A percentile compares a stretch with the other conserved stretches of the same genome.
phyloP scores from a whole-genome alignment of 2,113 vertebrate genomes.

The Tapirus terrestris region DNA sequence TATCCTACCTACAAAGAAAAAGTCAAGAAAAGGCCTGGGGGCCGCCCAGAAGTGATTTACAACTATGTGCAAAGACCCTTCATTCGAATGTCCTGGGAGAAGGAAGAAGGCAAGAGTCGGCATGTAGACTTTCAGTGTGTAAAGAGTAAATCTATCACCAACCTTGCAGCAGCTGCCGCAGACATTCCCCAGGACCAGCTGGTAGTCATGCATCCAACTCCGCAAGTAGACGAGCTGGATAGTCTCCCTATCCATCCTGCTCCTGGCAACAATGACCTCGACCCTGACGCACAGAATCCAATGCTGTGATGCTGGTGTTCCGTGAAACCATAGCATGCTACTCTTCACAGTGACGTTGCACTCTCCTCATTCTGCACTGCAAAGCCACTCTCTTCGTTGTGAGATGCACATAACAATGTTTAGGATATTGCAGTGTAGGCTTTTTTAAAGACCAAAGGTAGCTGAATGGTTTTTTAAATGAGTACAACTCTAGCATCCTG shows the following conservation, averaged over 20 bases:
- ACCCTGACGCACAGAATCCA: slow-evolving; percentile 93
- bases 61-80: slow-evolving; percentile 99
- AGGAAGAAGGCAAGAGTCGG: slow-evolving; percentile 98
- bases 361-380: slow-evolving; percentile 83
- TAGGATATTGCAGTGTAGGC: slow-evolving; percentile 84
- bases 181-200: slow-evolving; percentile 99
- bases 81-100: slow-evolving; percentile 99
- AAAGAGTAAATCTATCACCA: slow-evolving; percentile 99
- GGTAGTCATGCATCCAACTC: slow-evolving; percentile 96
- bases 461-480: slow-evolving; percentile 77
- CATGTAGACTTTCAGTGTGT: slow-evolving; percentile 99
- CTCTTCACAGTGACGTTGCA: slow-evolving; percentile 75
- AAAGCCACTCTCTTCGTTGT: slow-evolving; percentile 83
- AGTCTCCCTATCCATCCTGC: slow-evolving; percentile 93
- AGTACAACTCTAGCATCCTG: slow-evolving; percentile 70
- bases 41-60: slow-evolving; percentile 98
- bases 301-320: slow-evolving; percentile 86
- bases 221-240: slow-evolving; percentile 98
- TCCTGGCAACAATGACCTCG: slow-evolving; percentile 91
- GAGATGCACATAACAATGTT: slow-evolving; percentile 79
- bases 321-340: slow-evolving; percentile 84
- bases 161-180: slow-evolving; percentile 95
- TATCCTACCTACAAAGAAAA: slow-evolving; percentile 99
- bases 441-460: slow-evolving; percentile 82
- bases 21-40: slow-evolving; percentile 97